These are phyloP conservation scores for Caloenas nicobarica DNA, from an alignment of 2,113 vertebrate species.

Conservation along the genomic window DNA sequence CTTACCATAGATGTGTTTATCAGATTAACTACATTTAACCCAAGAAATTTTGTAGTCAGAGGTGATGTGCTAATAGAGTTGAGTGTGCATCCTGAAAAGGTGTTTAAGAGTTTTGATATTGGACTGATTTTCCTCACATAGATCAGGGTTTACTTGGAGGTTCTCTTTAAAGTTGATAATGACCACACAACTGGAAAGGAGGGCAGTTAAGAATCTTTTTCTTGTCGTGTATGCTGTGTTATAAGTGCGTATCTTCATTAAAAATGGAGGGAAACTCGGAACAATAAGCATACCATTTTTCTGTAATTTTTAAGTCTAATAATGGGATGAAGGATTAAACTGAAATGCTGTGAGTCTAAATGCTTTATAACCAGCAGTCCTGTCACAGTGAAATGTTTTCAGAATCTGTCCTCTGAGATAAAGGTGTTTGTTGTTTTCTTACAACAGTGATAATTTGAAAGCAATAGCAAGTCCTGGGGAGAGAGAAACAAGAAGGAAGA, in stretches of 20 bases:
- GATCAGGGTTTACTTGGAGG: not conserved
- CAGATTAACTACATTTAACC: not conserved
- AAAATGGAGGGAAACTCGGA: not conserved
- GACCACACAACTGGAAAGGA: not conserved
- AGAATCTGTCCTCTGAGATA: not conserved
- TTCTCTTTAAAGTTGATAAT: not conserved
- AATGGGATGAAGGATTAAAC: not conserved
- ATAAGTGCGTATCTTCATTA: not conserved
- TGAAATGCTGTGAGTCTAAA: not conserved
- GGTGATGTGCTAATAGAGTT: not conserved
- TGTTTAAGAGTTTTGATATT: not conserved
- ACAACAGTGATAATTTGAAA: slow-evolving; percentile 79
- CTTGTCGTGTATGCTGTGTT: not conserved
- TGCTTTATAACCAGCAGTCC: not conserved
- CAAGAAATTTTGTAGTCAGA: not conserved
- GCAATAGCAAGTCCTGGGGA: slow-evolving; percentile 29
- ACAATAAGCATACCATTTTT: not conserved
- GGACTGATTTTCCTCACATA: not conserved
- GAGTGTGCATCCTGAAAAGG: not conserved
- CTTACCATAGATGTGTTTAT: not conserved
- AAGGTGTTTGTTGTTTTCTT: not conserved
- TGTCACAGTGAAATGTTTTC: not conserved
- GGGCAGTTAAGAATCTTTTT: not conserved
- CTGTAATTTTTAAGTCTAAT: not conserved
- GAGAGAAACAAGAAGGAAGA: slow-evolving; percentile 68